Base-by-base conservation (phyloP, 2,113 vertebrate genomes). In the Saguinus midas region DNA sequence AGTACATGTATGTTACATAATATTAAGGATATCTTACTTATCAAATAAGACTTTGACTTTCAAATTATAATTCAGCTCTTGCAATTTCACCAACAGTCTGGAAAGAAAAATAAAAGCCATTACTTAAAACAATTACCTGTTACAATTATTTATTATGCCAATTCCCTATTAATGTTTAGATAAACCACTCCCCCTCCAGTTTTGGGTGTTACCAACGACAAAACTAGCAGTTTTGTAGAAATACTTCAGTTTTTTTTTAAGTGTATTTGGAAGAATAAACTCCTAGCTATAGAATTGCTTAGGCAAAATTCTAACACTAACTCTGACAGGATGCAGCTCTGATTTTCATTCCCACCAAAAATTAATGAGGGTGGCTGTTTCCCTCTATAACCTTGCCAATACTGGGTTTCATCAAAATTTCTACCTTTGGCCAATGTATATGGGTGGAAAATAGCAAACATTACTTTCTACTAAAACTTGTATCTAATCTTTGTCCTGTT, bases 11-110 rank as follows among this genome's bases (percentile, higher is more conserved):
- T 58, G 43, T 90, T 78, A 70, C 68, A 82, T 61, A 95, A 79
- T 64, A 78, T 5, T 55, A 96, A 94, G 97, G 2, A 91, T 52
- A 72, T 98, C 99, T 43, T 99, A 99, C 99, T 99, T 99, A 88
- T 99, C 99, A 98, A 99, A 99, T 55, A 99, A 87, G 23, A 99
- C 99, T 97, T 99, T 99, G 87, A 99, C 99, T 98, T 99, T 99
- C 91, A 99, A 98, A 80, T 99, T 99, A 98, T 99, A 99, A 98
- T 99, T 99, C 83, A 99, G 98, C 91, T 99, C 99, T 72, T 99
- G 99, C 87, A 99, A 98, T 93, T 99, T 99, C 98, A 99, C 99
- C 98, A 99, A 98, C 95, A 99, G 98, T 80, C 99, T 99, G 98
- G 37, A 98, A 95, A 97, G 70, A 93, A 95, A 98, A 93, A 87